Evolutionary conservation across 2,113 vertebrate genomes (phyloP), one percentile per base, ranked within the genome.

Genomic region (Rhea pennata): DNA sequence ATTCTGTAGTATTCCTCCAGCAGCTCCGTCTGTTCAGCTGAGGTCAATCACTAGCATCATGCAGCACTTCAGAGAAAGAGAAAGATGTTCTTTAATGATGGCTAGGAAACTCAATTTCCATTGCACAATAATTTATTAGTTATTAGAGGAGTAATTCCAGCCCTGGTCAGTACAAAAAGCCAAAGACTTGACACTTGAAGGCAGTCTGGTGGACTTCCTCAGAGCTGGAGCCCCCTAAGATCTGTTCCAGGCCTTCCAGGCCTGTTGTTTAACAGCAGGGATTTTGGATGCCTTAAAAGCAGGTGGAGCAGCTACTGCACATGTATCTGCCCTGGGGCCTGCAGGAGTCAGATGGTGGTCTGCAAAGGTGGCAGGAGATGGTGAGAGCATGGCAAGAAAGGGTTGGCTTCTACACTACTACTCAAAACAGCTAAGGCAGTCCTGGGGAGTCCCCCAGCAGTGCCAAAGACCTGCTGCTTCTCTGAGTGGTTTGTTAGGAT

Each of bases 11-110:
- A 53, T 96, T 96, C 69, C 84, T 95, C 67, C 91, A 96, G 81
- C 95, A 95, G 96, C 82, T 96, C 84, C 89, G 83, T 93, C 19
- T 93, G 96, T 91, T 96, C 88, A 69, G 76, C 87, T 13, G 72
- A 94, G 95, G 95, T 95, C 95, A 93, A 90, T 96, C 94, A 90
- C 91, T 80, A 96, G 87, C 93, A 92, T 91, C 89, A 91, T 51
- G 94, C 81, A 91, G 87, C 67, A 39, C 72, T 90, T 91, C 82
- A 95, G 94, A 90, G 80, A 76, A 66, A 85, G 74, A 72, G 73
- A 83, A 95, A 59, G 74, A 90, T 86, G 51, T 77, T 92, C 93
- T 92, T 91, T 84, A 85, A 86, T 33, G 61, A 42, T 88, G 83
- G 69, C 75, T 74, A 62, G 76, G 75, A 90, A 92, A 93, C 56